Evolutionary conservation across 1,140 invertebrate genomes (phyloP), one percentile per base, ranked within the genome.

Genomic region (Chrysoperla carnea): DNA sequence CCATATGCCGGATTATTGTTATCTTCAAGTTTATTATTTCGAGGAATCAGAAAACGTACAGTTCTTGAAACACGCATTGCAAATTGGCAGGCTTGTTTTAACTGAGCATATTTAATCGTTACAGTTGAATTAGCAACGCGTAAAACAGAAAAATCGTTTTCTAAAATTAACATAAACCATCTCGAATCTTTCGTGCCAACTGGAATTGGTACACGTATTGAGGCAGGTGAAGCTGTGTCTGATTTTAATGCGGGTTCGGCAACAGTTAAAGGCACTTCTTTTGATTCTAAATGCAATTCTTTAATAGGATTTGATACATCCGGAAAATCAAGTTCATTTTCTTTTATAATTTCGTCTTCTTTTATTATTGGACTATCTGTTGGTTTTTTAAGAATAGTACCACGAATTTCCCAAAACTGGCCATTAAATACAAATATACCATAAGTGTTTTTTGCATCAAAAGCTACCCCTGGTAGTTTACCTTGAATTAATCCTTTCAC

Each of bases 21-120:
- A 39, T 42, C 8, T 9, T 39, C 17, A 43, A 49, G 48, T 43
- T 36, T 41, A 11, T 54, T 23, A 4, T 33, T 12, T 4, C 31
- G 31, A 33, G 31, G 31, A 11, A 33, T 33, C 8, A 33, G 31
- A 11, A 33, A 9, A 33, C 40, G 29, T 8, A 57, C 40, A 7
- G 55, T 55, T 29, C 35, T 40, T 6, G 50, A 39, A 9, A 37
- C 29, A 11, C 46, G 46, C 45, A 40, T 48, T 6, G 55, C 50
- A 36, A 48, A 49, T 37, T 51, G 43, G 2, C 46, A 39, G 14
- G 50, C 38, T 12, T 42, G 41, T 12, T 49, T 35, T 29, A 57
- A 39, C 42, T 55, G 49, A 8, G 47, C 52, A 42, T 55, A 57
- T 48, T 49, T 51, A 35, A 57, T 52, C 1, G 52, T 50, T 43